Base-by-base conservation (phyloP, 2,113 vertebrate genomes). In the Ceyx margarethae region DNA sequence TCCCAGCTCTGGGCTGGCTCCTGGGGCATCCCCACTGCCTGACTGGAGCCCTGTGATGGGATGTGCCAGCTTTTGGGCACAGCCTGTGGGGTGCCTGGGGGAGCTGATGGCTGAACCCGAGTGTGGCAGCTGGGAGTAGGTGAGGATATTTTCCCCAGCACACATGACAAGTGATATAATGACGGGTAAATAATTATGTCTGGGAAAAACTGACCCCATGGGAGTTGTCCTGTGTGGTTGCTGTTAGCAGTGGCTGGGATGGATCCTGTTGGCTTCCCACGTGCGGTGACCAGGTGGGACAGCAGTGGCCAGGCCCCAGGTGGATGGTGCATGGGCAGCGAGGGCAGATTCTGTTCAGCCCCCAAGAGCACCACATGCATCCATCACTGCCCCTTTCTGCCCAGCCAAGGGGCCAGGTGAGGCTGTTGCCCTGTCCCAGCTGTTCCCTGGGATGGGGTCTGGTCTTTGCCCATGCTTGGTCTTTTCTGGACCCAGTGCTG, bases 361-460 rank as follows among this genome's bases (percentile, higher is more conserved):
- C 46, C 58, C 22, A 42, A 8, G 1, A 19, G 31, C 1, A 3
- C n/a, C 10, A 0, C 3, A 1, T 12, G 18, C 43, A 6, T 31
- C 61, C 13, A 0, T 46, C 40, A 1, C 10, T 37, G 76, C 19
- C 20, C 29, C 28, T 28, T 62, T 48, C 26, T 0, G 1, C 29
- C 33, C 2, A 0, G 10, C 11, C n/a, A 17, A 13, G 57, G 23
- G 23, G 4, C 40, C 29, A 20, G 21, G 31, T 1, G 15, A 64
- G 33, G 57, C 61, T 68, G 29, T 12, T 28, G 20, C 31, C 33
- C 17, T 17, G 28, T 75, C 57, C 61, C 61, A 2, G n/a, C 43
- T 54, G 42, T 60, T 22, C 48, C 56, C 13, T 1, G 5, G 31
- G 22, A 6, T n/a, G 29, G 13, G 28, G 4, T 45, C 79, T 66